Base-by-base conservation (phyloP, 2,113 vertebrate species). In the Otis tarda region DNA sequence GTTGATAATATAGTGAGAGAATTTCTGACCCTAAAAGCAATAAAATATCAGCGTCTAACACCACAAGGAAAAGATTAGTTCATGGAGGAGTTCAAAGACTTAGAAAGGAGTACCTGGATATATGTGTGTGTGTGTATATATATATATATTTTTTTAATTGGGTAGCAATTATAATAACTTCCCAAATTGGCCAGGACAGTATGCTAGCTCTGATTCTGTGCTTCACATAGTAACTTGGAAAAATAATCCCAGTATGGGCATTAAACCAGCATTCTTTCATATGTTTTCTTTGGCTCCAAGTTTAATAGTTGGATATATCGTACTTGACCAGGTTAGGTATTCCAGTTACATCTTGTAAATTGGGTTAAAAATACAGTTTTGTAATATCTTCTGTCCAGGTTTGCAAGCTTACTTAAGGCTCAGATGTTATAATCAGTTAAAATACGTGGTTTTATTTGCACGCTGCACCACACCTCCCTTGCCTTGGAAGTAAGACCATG, bases 1-100 rank as follows among this genome's bases (percentile, higher is more conserved):
- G 93, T 69, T 96, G 84, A 56, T 85, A 83, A 96, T 89, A 8
- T 2, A 92, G 69, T 28, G 93, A 96, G 74, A 69, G 83, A 95
- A 86, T 84, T 85, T 92, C 86, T 92, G 71, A 83, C 92, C 91
- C 68, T 55, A 79, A 89, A 77, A 93, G 67, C 83, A 78, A 79
- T 94, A 74, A 96, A 97, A 92, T 71, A 92, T 56, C 85, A 93
- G 82, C 73, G 57, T 76, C 70, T 53, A 52, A 24, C 67, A 73
- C 50, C 85, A 81, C 49, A 31, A 37, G 85, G 78, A 55, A 81
- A 80, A 68, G 53, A 95, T 87, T 67, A 12, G 9, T 78, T 80
- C 55, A 45, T 25, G 52, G 84, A 93, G 85, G 78, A 93, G 92
- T 70, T 43, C 76, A 92, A 90, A 91, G 73, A n/a, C 84, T 86